Base-by-base conservation (phyloP, 1,140 invertebrate genomes). In the Leptinotarsa texana region DNA sequence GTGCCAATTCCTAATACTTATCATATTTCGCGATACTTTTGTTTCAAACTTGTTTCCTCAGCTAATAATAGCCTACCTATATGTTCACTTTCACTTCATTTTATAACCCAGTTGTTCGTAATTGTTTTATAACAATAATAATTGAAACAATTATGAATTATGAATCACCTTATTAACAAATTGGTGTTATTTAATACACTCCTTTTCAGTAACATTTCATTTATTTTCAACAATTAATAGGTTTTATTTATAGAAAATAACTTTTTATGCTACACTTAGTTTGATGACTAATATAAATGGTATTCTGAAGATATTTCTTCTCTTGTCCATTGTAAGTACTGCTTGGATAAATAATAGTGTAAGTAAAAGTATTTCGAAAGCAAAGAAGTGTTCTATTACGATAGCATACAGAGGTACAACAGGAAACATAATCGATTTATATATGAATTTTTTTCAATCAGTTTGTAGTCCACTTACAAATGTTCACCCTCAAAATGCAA, bases 71-170 rank as follows among this genome's bases (percentile, higher is more conserved):
- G 63, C n/a, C 15, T 33, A 65, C n/a, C 21, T 21, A 65, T 65
- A 33, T 33, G 63, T 65, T 24, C 21, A 65, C 63, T 65, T 65
- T 65, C 63, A 65, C 63, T 65, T 65, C 27, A 65, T 65, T 65
- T 65, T 65, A 65, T 65, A 65, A 65, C 63, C 63, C 63, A 65
- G 63, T 65, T 65, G 21, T 65, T 65, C 0, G 63, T 65, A 65
- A 65, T 65, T 65, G 63, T 65, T 65, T 65, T 65, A 65, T 65
- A 65, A 65, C 63, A 65, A 65, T 65, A 65, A 65, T 65, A 65
- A 65, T 65, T 65, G 27, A 22, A 24, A 22, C 27, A 65, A 65
- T 33, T 57, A 57, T n/a, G n/a, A 65, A 65, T 33, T 27, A 65
- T 65, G 63, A 65, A 65, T 65, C 63, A 65, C 63, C 27, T 42